phyloP scores from a whole-genome alignment of 2,888 invertebrate species.

The Neelides folsomi region DNA sequence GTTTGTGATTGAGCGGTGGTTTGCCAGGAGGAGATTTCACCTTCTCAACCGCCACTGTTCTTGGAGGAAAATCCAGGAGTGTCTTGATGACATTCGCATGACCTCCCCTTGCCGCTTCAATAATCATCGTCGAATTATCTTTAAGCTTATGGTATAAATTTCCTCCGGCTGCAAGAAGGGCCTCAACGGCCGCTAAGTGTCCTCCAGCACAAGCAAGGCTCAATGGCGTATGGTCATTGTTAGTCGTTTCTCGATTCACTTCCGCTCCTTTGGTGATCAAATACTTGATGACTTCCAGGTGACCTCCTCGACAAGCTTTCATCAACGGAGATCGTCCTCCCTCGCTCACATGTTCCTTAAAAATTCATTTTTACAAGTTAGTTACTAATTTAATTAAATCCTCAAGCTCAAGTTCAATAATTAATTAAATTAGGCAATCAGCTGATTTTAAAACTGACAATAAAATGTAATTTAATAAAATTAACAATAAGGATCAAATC shows the following conservation, averaged over 20 bases:
- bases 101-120: conserved; percentile 96
- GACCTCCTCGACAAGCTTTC: conserved; percentile 96
- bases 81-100: conserved; percentile 91
- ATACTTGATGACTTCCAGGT: conserved; percentile 90
- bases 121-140: conserved; percentile 96
- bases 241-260: conserved; percentile 76
- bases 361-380: conserved; percentile 9
- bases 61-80: conserved; percentile 66
- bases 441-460: too few relatives aligned
- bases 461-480: too few relatives aligned
- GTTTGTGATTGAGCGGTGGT: conserved; percentile 2
- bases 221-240: conserved; percentile 93
- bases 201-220: conserved; percentile 95
- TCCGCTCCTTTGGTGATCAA: conserved; percentile 75
- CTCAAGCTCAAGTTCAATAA: too few relatives aligned
- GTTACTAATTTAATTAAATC: too few relatives aligned
- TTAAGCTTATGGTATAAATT: conserved; percentile 94
- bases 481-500: too few relatives aligned
- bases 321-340: conserved; percentile 94
- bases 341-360: conserved; percentile 83
- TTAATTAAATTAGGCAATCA: too few relatives aligned
- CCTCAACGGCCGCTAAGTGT: conserved; percentile 82
- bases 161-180: conserved; percentile 77
- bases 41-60: conserved; percentile 8
- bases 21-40: conserved; percentile 6